Conservation (phyloP, 2,797 vertebrate genomes). For the Amazona finschi region DNA sequence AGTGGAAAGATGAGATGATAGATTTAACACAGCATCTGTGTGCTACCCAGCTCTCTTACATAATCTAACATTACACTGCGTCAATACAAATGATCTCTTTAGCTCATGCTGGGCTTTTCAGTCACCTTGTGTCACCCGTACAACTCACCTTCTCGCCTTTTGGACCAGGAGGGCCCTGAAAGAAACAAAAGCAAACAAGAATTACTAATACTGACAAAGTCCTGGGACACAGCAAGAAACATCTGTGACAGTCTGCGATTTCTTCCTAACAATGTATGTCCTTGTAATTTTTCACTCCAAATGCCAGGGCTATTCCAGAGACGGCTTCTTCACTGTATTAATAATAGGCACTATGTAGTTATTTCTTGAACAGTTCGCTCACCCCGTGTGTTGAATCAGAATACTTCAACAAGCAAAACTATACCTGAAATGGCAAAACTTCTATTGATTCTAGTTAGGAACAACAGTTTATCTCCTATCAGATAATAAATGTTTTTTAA, state of each 20-base stretch:
- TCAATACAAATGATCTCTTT: conserved; percentile 46
- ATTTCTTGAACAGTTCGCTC: neutral
- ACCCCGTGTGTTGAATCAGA: neutral
- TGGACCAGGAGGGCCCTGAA: conserved; percentile 89
- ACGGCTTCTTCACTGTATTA: neutral
- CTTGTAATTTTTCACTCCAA: neutral
- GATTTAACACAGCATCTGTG: conserved; percentile 72
- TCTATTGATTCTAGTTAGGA: neutral
- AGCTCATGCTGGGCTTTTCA: conserved; percentile 54
- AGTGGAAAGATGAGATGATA: conserved; percentile 77
- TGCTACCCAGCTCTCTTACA: conserved; percentile 64
- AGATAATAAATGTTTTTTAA: neutral
- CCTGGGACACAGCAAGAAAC: neutral
- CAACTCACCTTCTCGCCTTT: conserved; percentile 96
- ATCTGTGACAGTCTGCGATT: neutral
- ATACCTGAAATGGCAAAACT: neutral
- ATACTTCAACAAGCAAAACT: neutral
- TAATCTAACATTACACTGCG: conserved; percentile 56
- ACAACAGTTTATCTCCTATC: neutral
- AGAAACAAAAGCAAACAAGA: conserved; percentile 45
- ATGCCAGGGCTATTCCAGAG: neutral
- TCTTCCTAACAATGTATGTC: neutral
- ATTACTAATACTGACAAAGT: neutral
- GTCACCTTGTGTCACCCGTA: neutral
- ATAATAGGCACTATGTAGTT: neutral